phyloP scores from a whole-genome alignment of 2,888 invertebrate species.

The Phrixothrix hirtus region DNA sequence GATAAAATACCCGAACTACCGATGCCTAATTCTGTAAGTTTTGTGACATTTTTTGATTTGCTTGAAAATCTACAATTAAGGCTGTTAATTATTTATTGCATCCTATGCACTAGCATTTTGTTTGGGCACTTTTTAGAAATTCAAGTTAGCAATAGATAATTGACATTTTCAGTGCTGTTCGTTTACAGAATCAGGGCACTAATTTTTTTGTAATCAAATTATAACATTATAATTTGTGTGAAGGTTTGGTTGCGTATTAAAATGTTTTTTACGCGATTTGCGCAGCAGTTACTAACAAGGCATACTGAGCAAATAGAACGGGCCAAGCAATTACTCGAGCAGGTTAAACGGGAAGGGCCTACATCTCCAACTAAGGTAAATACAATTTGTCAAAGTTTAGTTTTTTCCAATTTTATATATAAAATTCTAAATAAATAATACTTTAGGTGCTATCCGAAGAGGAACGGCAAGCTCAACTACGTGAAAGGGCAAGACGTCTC shows the following conservation, averaged over 20 bases:
- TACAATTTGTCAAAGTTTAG: constrained; percentile 15
- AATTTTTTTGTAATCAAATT: constrained; percentile 7
- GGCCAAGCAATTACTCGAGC: constrained; percentile 80
- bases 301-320: constrained; percentile 84
- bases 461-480: constrained; percentile 81
- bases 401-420: background rate
- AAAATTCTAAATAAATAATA: background rate
- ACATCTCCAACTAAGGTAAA: constrained; percentile 58
- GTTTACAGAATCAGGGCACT: no score
- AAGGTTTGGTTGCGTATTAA: constrained; percentile 51
- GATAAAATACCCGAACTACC: constrained; percentile 46
- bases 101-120: no score
- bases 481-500: constrained; percentile 85
- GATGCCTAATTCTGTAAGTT: constrained; percentile 52
- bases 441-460: constrained; percentile 65
- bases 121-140: no score
- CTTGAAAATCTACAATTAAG: no score
- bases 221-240: constrained; percentile 38
- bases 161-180: no score
- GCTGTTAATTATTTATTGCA: no score
- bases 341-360: constrained; percentile 67
- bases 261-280: constrained; percentile 53
- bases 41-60: no score
- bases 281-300: constrained; percentile 74
- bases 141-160: no score